phyloP scores from a whole-genome alignment of 2,888 invertebrate species.

The Aphodius sticticus region DNA sequence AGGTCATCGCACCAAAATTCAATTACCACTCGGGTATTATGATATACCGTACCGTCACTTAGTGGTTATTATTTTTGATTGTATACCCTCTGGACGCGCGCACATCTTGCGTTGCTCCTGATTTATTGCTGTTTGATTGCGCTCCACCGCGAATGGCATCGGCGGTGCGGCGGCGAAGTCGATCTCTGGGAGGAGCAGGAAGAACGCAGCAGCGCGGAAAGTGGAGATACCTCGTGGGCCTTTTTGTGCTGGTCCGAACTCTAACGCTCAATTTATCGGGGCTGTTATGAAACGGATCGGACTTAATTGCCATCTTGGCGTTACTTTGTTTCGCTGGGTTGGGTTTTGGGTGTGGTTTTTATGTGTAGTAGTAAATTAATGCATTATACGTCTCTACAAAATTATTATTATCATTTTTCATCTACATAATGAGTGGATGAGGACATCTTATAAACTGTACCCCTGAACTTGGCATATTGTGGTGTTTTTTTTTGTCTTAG shows the following conservation, averaged over 20 bases:
- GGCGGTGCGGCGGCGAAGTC: not conserved
- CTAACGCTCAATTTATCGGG: constrained; percentile 27
- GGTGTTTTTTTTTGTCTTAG: too few species aligned
- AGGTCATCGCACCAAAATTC: constrained; percentile 53
- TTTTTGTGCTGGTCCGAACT: not conserved
- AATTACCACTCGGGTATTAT: constrained; percentile 43
- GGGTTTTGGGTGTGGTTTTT: too few species aligned
- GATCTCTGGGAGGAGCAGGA: constrained; percentile 7
- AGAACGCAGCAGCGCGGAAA: constrained; percentile 22
- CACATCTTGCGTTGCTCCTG: constrained; percentile 21
- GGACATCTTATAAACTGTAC: too few species aligned
- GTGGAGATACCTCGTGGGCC: constrained; percentile 14
- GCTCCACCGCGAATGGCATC: constrained; percentile 8
- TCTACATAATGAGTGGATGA: too few species aligned
- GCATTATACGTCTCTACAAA: too few species aligned
- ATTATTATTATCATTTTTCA: too few species aligned
- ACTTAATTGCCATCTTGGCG: not conserved
- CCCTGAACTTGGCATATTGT: too few species aligned
- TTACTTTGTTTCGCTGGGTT: not conserved
- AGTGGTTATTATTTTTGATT: constrained; percentile 45
- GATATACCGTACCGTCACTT: constrained; percentile 38
- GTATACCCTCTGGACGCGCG: constrained; percentile 33
- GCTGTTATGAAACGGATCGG: not conserved
- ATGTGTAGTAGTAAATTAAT: too few species aligned
- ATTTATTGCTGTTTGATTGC: constrained; percentile 29